Base-by-base conservation (phyloP, 2,797 vertebrate species). In the Clarias pachynema region DNA sequence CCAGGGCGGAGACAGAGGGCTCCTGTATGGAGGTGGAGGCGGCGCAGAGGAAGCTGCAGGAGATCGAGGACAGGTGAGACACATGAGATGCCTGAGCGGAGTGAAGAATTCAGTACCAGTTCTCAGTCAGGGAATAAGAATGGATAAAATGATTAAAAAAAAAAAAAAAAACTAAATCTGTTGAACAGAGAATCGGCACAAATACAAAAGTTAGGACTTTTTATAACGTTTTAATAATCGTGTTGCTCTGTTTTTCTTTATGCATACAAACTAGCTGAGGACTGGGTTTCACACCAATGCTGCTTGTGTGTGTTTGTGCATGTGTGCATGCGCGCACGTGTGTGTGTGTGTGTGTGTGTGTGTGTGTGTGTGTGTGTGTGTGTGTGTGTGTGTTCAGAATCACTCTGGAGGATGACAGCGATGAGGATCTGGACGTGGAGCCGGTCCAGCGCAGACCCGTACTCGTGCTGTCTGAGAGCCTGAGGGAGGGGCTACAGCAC, bases 391-490 rank as follows among this genome's bases (percentile, higher is more conserved):
- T 86, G 74, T 84, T 31, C 80, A 96, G 96, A 89, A 96, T 96
- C 89, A 95, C 93, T 1, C 90, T 95, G 86, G 95, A 96, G 86
- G 96, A 96, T 87, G 95, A 96, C 20, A 92, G 94, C 44, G 95
- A 96, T 44, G 94, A 95, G 81, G 95, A 95, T 85, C 91, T 96
- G 66, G 95, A 95, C 53, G 91, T 94, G 62, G 95, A 96, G 81
- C 93, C 93, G 1, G 90, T 91, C 34, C 94, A 90, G 0, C 93
- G 93, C 84, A 92, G 94, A n/a, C 96, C 95, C 0, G 94, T 96
- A 62, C 91, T 96, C 87, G 95, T 96, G 84, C 91, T 96, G 77
- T 96, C 95, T 0, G 95, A 96, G 89, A 96, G 95, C 90, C 89
- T 96, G 88, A 95, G 94, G 87, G 93, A 96, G 84, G 96, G 94